Conservation (phyloP, 2,113 vertebrate species). For the Maccullochella peelii region DNA sequence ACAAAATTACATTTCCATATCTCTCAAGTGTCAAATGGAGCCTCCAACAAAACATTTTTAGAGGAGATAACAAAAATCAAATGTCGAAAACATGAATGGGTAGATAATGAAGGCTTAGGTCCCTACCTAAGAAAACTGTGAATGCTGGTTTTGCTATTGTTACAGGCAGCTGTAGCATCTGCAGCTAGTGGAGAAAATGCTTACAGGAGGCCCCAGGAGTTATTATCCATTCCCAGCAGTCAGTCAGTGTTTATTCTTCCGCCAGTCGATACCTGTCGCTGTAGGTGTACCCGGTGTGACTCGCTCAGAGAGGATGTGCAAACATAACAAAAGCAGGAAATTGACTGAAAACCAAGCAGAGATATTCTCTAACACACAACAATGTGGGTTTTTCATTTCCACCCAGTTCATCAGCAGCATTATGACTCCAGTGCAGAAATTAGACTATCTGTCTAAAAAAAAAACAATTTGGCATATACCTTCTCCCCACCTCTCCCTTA, state of each 20-base stretch:
- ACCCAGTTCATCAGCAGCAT: conserved; percentile 26
- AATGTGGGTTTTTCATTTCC: conserved; percentile 47
- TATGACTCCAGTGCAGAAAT: conserved; percentile 32
- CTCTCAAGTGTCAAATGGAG: conserved; percentile 53
- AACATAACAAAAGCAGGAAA: conserved; percentile 67
- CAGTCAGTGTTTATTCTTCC: conserved; percentile 68
- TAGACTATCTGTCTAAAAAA: not conserved
- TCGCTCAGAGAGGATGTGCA: conserved; percentile 52
- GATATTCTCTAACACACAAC: conserved; percentile 31
- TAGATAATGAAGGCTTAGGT: conserved; percentile 18
- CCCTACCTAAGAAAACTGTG: not conserved
- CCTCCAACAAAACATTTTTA: conserved; percentile 38
- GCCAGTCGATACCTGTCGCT: conserved; percentile 62
- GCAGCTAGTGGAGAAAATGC: conserved; percentile 31
- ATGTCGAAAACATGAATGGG: conserved; percentile 21
- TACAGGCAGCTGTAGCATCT: conserved; percentile 45
- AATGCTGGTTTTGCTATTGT: conserved; percentile 46
- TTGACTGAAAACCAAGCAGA: conserved; percentile 48
- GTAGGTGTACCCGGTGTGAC: conserved; percentile 33
- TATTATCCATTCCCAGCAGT: conserved; percentile 68
- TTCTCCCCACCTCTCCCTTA: not conserved
- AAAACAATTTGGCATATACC: not conserved
- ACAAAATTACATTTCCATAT: conserved; percentile 71
- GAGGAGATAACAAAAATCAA: conserved; percentile 39
- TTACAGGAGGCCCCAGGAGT: conserved; percentile 50